These are phyloP conservation scores for Iselma pallidipennis DNA, from an alignment of 2,888 invertebrate species.

Conservation along the genomic window DNA sequence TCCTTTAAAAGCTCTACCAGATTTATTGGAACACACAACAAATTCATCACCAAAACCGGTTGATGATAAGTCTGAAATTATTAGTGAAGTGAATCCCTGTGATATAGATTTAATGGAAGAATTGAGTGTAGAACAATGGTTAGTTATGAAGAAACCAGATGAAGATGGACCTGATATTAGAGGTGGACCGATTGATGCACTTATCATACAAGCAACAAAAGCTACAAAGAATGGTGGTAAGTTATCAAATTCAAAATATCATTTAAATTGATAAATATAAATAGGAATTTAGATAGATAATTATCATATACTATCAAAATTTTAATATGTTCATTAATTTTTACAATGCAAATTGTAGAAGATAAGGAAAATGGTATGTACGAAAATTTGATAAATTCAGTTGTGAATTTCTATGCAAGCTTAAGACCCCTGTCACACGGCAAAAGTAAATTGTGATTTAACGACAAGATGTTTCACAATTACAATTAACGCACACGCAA, in stretches of 20 bases:
- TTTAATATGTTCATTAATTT: conserved; percentile 11
- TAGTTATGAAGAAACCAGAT: conserved; percentile 76
- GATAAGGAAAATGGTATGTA: conserved; percentile 54
- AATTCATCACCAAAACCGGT: not conserved
- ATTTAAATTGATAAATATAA: too few relatives aligned
- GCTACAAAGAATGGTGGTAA: conserved; percentile 78
- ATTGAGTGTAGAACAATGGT: conserved; percentile 77
- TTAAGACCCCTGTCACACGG: too few relatives aligned
- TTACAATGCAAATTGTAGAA: conserved; percentile 43
- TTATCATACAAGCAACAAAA: conserved; percentile 95
- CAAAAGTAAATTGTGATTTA: too few relatives aligned
- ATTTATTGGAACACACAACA: conserved; percentile 52
- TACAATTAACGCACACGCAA: too few relatives aligned
- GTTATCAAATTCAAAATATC: conserved; percentile 8
- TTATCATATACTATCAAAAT: too few relatives aligned
- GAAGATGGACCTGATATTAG: conserved; percentile 90
- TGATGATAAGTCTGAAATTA: conserved; percentile 24
- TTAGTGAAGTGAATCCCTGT: conserved; percentile 35
- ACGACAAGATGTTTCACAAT: too few relatives aligned
- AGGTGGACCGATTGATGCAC: conserved; percentile 92
- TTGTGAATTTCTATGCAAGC: conserved; percentile 11
- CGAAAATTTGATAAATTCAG: conserved; percentile 7
- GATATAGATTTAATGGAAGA: conserved; percentile 72
- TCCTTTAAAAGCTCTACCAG: conserved; percentile 47
- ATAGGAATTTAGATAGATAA: too few relatives aligned